A percentile compares a stretch with the other conserved stretches of the same genome.
phyloP scores from a whole-genome alignment of 2,888 invertebrate genomes.

The Polylopha cassiicola region DNA sequence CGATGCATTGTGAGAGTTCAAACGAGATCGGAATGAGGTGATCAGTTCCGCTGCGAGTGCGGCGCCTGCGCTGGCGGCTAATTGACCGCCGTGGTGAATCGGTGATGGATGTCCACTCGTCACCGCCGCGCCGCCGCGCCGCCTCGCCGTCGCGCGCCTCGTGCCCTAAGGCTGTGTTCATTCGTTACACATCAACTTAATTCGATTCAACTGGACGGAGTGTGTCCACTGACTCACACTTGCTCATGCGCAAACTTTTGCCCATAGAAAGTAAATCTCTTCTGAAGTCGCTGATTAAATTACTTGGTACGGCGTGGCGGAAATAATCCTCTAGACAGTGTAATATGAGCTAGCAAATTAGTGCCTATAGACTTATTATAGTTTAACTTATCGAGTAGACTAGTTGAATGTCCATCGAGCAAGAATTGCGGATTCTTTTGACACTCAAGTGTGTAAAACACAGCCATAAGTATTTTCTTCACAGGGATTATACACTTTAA shows the following conservation, averaged over 20 bases:
- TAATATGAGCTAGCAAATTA: constrained; percentile 9
- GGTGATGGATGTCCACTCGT: constrained; percentile 55
- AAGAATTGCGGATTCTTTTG: too few species aligned
- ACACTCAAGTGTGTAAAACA: too few species aligned
- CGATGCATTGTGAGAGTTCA: constrained; percentile 26
- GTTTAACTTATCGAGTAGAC: too few species aligned
- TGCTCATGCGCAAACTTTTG: constrained; percentile 16
- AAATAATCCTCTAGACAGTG: constrained; percentile 7
- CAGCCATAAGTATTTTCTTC: too few species aligned
- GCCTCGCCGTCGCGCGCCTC: constrained; percentile 35
- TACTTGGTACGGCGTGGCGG: constrained; percentile 11
- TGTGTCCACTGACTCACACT: constrained; percentile 37
- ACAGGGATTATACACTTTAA: too few species aligned
- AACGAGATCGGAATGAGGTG: constrained; percentile 32
- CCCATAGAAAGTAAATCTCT: constrained; percentile 24
- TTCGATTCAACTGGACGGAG: constrained; percentile 45
- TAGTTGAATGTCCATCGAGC: too few species aligned
- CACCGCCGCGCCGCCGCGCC: constrained; percentile 7
- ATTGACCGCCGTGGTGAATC: constrained; percentile 66
- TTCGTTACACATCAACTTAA: constrained; percentile 53
- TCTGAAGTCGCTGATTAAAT: constrained; percentile 23
- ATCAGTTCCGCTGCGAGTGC: constrained; percentile 29
- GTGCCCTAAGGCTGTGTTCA: constrained; percentile 39
- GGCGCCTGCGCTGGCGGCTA: constrained; percentile 33
- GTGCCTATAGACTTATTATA: not conserved